These are phyloP conservation scores for Ceratosolen fusciceps DNA, from an alignment of 1,140 invertebrate species.

Conservation along the genomic window DNA sequence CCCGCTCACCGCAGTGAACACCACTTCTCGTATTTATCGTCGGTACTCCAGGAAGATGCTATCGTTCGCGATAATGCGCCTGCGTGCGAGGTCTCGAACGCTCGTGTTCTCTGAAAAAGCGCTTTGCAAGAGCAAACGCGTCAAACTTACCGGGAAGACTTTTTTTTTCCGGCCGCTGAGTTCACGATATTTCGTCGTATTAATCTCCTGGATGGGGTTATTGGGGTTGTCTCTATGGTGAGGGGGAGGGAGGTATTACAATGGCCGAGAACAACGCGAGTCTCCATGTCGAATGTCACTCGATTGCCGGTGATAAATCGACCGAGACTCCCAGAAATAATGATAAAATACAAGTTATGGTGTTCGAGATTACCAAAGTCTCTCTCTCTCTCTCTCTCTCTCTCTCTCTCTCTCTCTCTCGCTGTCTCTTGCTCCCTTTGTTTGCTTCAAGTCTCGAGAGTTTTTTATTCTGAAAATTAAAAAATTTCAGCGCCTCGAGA, in stretches of 20 bases:
- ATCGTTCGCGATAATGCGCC: conserved; percentile 51
- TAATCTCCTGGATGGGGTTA: conserved; percentile 53
- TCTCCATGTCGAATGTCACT: conserved; percentile 48
- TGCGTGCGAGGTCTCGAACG: conserved; percentile 42
- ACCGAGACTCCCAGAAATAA: not conserved
- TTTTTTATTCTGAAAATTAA: too few relatives aligned
- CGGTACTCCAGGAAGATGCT: conserved; percentile 58
- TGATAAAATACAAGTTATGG: conserved; percentile 18
- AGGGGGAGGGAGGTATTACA: too few relatives aligned
- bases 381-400: too few relatives aligned
- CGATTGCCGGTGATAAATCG: conserved; percentile 48
- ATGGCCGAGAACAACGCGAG: conserved; percentile 38
- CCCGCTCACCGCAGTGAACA: too few relatives aligned
- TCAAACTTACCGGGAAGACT: conserved; percentile 56
- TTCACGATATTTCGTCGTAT: conserved; percentile 50
- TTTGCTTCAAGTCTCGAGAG: too few relatives aligned
- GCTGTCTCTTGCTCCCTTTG: too few relatives aligned
- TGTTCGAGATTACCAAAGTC: not conserved
- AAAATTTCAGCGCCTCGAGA: too few relatives aligned
- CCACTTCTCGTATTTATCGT: conserved; percentile 41
- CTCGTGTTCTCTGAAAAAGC: conserved; percentile 37
- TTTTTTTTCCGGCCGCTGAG: conserved; percentile 39
- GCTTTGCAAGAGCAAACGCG: conserved; percentile 59
- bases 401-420: too few relatives aligned
- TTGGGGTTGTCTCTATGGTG: too few relatives aligned